Evolutionary conservation across 2,888 invertebrate species (phyloP), one percentile per base, ranked within the genome.

Genomic region (Allolobophora icterica): DNA sequence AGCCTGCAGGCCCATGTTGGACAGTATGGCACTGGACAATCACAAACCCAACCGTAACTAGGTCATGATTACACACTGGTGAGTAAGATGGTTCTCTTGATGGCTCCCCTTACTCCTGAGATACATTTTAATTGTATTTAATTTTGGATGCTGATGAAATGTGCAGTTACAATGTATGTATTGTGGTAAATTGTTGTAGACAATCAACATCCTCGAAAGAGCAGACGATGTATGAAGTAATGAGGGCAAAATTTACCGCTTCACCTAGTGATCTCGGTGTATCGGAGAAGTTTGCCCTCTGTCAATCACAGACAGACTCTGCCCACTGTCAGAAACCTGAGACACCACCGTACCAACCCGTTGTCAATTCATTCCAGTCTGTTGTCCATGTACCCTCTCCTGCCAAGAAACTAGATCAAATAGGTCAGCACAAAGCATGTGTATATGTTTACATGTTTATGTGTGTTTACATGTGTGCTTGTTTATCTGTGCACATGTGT

Each of bases 181-280:
- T 17, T 52, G 24, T 52, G 52, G 24, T 71, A 45, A 89, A 38
- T 90, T n/a, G 19, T 52, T 40, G 34, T 24, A 87, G 87, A 87
- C 87, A 35, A 35, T 87, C 87, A 34, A 87, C 87, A 24, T 35
- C 34, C 8, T 19, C 15, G 21, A 87, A 87, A 8, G 87, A 87
- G 35, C 87, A 87, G 38, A 87, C 34, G 17, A 87, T 87, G 87
- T 6, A 24, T 87, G 87, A 87, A 87, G 87, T 87, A 19, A 87
- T 87, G 87, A 87, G 38, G 8, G 19, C 6, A 19, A 87, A 87
- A 35, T 38, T 8, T 87, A 33, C 35, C n/a, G 34, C 87, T 38
- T 35, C 35, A 11, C 87, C 87, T 87, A 4, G 21, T 17, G 87
- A 87, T 35, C 30, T 87, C 38, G 87, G 87, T 87, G 87, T 87